These are phyloP conservation scores for Drosophila pectinifera DNA, from an alignment of 1,140 invertebrate species.

Conservation along the genomic window DNA sequence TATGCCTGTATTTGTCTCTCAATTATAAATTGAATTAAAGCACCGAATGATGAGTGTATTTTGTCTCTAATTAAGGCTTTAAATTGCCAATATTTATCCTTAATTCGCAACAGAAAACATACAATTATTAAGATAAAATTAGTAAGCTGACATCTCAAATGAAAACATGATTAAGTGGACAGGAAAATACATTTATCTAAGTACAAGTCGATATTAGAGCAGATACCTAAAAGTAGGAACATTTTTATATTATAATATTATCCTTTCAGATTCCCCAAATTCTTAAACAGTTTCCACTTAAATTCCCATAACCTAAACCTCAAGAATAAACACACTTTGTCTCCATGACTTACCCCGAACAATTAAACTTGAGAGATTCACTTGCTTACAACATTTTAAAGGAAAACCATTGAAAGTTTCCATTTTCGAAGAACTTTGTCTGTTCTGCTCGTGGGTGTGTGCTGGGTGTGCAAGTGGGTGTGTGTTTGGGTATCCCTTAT, in stretches of 20 bases:
- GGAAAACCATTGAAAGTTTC: constrained; percentile 14
- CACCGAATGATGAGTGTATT: background rate
- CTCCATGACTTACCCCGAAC: background rate
- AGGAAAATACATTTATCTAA: too few species aligned
- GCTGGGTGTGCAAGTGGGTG: background rate
- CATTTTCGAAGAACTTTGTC: constrained; percentile 4
- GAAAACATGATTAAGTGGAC: too few species aligned
- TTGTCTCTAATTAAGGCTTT: background rate
- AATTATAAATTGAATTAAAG: background rate
- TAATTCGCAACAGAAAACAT: too few species aligned
- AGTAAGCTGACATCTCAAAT: too few species aligned
- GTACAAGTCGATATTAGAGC: too few species aligned
- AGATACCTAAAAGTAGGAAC: too few species aligned
- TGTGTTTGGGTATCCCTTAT: constrained; percentile 19
- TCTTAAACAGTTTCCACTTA: background rate
- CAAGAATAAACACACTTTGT: background rate
- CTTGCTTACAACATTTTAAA: constrained; percentile 1
- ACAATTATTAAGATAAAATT: too few species aligned
- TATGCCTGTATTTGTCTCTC: background rate
- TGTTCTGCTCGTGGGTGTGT: constrained; percentile 1
- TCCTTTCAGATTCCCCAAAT: too few species aligned
- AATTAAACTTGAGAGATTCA: background rate
- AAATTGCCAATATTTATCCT: too few species aligned
- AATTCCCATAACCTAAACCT: background rate
- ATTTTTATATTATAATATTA: too few species aligned